Conservation (phyloP, 2,113 vertebrate genomes). For the Labeo catla region DNA sequence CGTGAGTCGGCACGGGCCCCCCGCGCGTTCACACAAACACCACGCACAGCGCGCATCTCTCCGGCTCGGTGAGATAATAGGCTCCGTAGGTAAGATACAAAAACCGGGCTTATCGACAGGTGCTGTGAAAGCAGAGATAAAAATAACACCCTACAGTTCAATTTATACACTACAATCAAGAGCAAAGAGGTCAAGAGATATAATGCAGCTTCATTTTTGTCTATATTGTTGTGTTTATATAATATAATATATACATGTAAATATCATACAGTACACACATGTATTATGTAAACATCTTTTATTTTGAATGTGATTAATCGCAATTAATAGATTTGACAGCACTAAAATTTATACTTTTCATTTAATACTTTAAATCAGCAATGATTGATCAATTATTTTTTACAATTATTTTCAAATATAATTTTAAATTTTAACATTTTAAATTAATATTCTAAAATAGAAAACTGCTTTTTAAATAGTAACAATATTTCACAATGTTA, state of each 20-base stretch:
- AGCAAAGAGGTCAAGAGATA: neutral
- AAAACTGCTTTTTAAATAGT: neutral
- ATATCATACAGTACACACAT: no score
- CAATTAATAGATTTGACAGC: no score
- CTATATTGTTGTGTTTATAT: neutral
- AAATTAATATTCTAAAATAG: no score
- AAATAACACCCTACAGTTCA: neutral
- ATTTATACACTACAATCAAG: neutral
- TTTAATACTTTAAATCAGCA: no score
- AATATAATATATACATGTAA: no score
- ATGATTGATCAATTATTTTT: no score
- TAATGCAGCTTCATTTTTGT: neutral
- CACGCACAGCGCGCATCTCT: neutral
- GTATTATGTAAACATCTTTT: no score
- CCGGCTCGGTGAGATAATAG: slow-evolving; percentile 18
- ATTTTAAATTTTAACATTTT: no score
- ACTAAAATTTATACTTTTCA: no score
- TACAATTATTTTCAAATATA: no score
- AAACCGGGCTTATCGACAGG: neutral
- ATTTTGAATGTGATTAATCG: no score
- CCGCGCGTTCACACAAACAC: slow-evolving; percentile 11
- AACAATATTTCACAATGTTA: neutral
- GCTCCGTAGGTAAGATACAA: neutral
- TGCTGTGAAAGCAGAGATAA: slow-evolving; percentile 16
- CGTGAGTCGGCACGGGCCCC: neutral